Percentiles rank a stretch among this genome's conserved stretches.
Evolutionary conservation across 35 echinoderm and acorn worm genomes (phyloP).

Genomic region (Heliocidaris erythrogramma): DNA sequence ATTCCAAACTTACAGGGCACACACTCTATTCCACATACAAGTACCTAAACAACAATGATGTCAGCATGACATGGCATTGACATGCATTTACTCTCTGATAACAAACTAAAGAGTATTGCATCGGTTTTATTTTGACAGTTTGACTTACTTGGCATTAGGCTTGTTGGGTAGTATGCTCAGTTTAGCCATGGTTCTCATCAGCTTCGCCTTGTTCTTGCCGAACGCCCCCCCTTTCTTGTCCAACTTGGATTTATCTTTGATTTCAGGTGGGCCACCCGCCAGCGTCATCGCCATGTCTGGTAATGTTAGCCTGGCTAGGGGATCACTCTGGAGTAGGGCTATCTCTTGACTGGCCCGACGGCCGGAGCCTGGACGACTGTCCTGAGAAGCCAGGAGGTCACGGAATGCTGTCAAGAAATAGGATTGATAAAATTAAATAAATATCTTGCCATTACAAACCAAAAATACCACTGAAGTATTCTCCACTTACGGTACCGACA

Average conservation of each 20-base stretch:
- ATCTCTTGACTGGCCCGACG: conserved; percentile 88
- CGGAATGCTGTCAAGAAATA: conserved; percentile 75
- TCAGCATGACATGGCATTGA: too few relatives aligned
- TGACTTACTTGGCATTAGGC: conserved; percentile 80
- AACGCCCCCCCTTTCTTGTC: conserved; percentile 83
- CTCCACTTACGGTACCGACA: too few relatives aligned
- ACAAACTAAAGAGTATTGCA: too few relatives aligned
- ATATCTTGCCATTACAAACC: too few relatives aligned
- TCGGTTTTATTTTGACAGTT: too few relatives aligned
- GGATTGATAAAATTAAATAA: background rate
- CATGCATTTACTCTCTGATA: too few relatives aligned
- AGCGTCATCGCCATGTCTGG: conserved; percentile 73
- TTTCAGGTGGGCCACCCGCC: conserved; percentile 70
- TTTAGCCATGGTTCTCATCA: conserved; percentile 91
- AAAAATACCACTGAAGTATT: too few relatives aligned
- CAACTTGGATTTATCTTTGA: conserved; percentile 72
- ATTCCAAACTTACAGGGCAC: too few relatives aligned
- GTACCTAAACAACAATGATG: too few relatives aligned
- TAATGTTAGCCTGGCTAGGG: conserved; percentile 81
- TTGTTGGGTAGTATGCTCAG: conserved; percentile 99
- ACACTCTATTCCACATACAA: too few relatives aligned
- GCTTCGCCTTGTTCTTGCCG: conserved; percentile 77
- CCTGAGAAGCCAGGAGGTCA: conserved; percentile 93
- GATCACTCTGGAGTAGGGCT: conserved; percentile 82
- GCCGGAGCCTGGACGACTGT: conserved; percentile 66